Evolutionary conservation across 2,113 vertebrate genomes (phyloP).

Genomic region (Gyps fulvus): DNA sequence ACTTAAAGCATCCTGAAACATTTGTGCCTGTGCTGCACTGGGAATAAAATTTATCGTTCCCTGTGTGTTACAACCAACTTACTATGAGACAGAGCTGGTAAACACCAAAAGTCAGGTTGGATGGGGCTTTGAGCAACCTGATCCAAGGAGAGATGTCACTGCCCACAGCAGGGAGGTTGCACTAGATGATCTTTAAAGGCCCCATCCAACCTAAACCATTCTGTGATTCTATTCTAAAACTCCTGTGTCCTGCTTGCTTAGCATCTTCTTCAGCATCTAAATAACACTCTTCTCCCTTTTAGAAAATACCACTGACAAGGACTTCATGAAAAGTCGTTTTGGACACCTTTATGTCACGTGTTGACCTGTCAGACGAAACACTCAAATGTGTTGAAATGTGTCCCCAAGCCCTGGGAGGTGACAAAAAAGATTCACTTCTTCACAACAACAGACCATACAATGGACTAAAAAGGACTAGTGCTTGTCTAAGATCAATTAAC

Average conservation of each 20-base stretch:
- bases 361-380: background rate
- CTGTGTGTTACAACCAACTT: background rate
- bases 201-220: background rate
- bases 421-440: background rate
- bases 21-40: background rate
- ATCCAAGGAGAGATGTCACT: background rate
- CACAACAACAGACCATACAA: background rate
- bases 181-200: background rate
- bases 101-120: background rate
- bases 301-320: background rate
- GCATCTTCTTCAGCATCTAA: background rate
- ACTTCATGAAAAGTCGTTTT: background rate
- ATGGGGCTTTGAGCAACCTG: background rate
- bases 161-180: rapidly evolving
- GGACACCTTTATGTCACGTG: background rate
- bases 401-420: background rate
- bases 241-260: background rate
- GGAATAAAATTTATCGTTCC: background rate
- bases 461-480: background rate
- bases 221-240: background rate
- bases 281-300: background rate
- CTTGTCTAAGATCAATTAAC: background rate
- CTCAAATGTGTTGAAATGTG: background rate
- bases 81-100: background rate
- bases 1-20: background rate